phyloP scores from a whole-genome alignment of 1,140 invertebrate species.

The Colletes gigas region DNA sequence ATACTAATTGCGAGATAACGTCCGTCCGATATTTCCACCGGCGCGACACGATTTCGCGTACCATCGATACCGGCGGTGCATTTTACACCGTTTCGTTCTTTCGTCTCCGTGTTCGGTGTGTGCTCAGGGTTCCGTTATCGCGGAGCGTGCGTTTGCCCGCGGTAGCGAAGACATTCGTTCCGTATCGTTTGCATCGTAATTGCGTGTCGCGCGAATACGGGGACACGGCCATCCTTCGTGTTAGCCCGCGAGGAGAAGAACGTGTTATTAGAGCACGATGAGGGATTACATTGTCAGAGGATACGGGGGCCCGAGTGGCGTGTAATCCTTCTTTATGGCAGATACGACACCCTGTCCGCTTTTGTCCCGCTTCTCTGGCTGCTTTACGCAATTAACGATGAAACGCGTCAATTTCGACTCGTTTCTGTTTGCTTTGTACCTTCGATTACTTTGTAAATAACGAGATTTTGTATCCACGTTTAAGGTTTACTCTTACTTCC shows the following conservation, averaged over 20 bases:
- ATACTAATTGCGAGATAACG: constrained; percentile 67
- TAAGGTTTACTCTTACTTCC: no score
- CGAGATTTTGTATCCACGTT: no score
- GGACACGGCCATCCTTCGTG: background rate
- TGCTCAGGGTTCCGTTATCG: background rate
- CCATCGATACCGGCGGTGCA: background rate
- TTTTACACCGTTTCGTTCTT: no score
- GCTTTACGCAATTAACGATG: background rate
- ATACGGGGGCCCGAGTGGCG: background rate
- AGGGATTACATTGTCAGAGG: constrained; percentile 22
- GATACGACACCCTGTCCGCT: background rate
- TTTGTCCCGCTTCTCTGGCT: background rate
- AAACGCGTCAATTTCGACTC: background rate
- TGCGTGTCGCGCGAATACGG: constrained; percentile 8
- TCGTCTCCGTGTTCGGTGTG: no score
- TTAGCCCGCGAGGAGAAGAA: background rate
- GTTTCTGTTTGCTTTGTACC: no score
- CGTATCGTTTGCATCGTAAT: constrained; percentile 35
- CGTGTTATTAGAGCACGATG: constrained; percentile 37
- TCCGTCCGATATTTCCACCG: constrained; percentile 51
- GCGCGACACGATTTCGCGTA: constrained; percentile 5
- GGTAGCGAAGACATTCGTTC: constrained; percentile 7
- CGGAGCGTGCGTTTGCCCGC: background rate
- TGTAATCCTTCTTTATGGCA: constrained; percentile 15
- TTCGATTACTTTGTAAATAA: no score